Evolutionary conservation across 2,113 vertebrate genomes (phyloP).

Genomic region (Dicerorhinus sumatrensis): DNA sequence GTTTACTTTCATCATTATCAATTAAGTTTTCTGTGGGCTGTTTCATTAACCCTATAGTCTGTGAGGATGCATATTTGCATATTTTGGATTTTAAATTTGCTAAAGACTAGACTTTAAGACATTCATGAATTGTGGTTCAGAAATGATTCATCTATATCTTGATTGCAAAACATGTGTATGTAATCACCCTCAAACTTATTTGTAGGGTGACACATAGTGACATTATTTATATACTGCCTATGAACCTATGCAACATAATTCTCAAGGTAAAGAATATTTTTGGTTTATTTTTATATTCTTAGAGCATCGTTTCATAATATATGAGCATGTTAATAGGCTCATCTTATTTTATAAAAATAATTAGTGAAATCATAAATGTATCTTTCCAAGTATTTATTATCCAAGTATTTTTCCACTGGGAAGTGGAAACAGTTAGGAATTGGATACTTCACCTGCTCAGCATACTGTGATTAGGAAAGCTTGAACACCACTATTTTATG

Average conservation of each 20-base stretch:
- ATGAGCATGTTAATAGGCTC: neutral
- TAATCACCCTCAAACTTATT: neutral
- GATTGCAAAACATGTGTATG: neutral
- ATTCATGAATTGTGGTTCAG: neutral
- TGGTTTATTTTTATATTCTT: neutral
- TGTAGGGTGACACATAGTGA: neutral
- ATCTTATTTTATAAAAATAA: conserved; percentile 11
- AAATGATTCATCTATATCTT: neutral
- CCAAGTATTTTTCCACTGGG: neutral
- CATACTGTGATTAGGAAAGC: neutral
- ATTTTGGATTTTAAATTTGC: neutral
- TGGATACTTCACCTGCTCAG: neutral
- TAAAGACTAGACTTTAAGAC: neutral
- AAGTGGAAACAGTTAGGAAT: neutral
- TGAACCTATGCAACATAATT: neutral
- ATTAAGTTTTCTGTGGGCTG: conserved; percentile 26
- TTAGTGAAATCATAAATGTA: neutral
- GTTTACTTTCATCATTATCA: conserved; percentile 68
- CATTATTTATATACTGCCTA: neutral
- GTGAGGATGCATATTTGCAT: conserved; percentile 28
- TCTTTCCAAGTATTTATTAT: conserved; percentile 24
- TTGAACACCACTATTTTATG: neutral
- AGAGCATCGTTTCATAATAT: neutral
- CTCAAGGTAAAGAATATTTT: neutral
- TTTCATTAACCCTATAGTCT: conserved; percentile 57